These are phyloP conservation scores for Thumatha senex DNA, from an alignment of 2,888 invertebrate species.

Conservation along the genomic window DNA sequence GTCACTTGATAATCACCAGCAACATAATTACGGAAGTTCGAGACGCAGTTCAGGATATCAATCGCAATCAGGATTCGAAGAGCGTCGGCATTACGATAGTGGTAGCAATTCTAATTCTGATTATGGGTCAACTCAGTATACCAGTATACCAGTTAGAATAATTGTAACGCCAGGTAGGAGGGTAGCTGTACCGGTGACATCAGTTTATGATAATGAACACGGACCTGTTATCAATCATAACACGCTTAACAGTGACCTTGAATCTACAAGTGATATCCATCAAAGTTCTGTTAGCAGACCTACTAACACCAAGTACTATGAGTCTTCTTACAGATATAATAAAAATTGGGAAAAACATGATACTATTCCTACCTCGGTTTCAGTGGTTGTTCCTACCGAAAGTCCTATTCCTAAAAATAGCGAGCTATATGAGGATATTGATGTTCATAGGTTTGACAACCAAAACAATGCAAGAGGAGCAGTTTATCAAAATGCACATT, in stretches of 20 bases:
- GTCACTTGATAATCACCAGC: slow-evolving; percentile 41
- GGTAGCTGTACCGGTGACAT: slow-evolving; percentile 56
- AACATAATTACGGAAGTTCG: slow-evolving; percentile 42
- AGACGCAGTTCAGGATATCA: slow-evolving; percentile 45
- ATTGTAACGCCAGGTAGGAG: slow-evolving; percentile 62
- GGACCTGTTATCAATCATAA: slow-evolving; percentile 50
- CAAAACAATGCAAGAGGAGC: slow-evolving; percentile 39
- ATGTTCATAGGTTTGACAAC: slow-evolving; percentile 33
- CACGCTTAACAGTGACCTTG: slow-evolving; percentile 55
- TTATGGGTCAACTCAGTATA: slow-evolving; percentile 43
- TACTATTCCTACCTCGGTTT: slow-evolving; percentile 45
- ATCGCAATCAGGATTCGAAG: slow-evolving; percentile 49
- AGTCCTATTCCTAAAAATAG: slow-evolving; percentile 55
- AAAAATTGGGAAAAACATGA: slow-evolving; percentile 78
- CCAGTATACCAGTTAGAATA: slow-evolving; percentile 58
- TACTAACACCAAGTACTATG: slow-evolving; percentile 57
- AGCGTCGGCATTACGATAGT: slow-evolving; percentile 37
- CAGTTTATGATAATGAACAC: slow-evolving; percentile 44
- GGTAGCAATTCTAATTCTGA: slow-evolving; percentile 41
- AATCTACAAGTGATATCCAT: slow-evolving; percentile 43
- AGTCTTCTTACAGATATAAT: slow-evolving; percentile 69
- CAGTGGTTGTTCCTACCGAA: slow-evolving; percentile 44
- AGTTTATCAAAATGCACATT: slow-evolving; percentile 43
- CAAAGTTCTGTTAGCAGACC: slow-evolving; percentile 43
- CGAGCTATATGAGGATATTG: slow-evolving; percentile 59